Evolutionary conservation across 2,888 invertebrate genomes (phyloP), one percentile per base, ranked within the genome.

Genomic region (Archaeoteleia sp.): DNA sequence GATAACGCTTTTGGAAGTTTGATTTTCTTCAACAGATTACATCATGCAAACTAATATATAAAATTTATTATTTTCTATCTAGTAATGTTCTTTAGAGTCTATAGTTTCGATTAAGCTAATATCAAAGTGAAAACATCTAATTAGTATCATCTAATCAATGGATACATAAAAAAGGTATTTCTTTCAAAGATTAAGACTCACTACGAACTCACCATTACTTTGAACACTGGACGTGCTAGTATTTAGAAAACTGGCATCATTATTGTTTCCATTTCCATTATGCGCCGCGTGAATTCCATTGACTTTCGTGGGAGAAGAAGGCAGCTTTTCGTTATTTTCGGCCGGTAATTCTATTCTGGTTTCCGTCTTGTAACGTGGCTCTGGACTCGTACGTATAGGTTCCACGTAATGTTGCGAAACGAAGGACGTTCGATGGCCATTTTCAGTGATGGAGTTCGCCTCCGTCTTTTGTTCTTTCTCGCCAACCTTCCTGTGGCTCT

Each of bases 211-310:
- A 70, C 67, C 68, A 62, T 74, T 82, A 48, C 75, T 73, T 48
- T 81, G 82, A 49, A 80, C 75, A 70, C 82, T 84, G n/a, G 79
- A 74, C 27, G 78, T 75, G 53, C 80, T 84, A 29, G 78, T 82
- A 57, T 85, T 84, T 60, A 85, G 81, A 63, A 84, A 84, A 71
- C 84, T 83, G 48, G 80, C 81, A 37, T 85, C 84, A 57, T 84
- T 84, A 51, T 84, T 84, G 66, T 84, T 84, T 43, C 83, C 82
- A 60, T 83, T 84, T n/a, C n/a, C n/a, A n/a, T n/a, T n/a, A 45
- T 45, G 62, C 20, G 80, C 80, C n/a, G n/a, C n/a, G 61, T 83
- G 76, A 32, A 83, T 73, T 17, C 83, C 84, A 71, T 83, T 85
- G 57, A 76, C 71, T 69, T 85, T 85, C 23, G 49, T 49, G 49